phyloP scores from a whole-genome alignment of 2,888 invertebrate genomes.

The Ormyrus nitidulus region DNA sequence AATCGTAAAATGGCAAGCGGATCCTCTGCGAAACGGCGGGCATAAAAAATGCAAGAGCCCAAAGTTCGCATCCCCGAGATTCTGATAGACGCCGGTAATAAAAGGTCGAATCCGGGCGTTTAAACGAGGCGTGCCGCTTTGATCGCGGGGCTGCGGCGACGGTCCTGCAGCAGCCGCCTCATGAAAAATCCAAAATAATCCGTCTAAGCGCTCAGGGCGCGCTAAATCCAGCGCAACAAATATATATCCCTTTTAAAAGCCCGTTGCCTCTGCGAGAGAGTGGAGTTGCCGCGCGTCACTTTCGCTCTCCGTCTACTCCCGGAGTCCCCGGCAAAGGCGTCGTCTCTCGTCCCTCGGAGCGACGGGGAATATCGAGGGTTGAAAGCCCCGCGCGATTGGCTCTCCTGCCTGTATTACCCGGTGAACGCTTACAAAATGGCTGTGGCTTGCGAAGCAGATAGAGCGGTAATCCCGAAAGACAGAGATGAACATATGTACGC shows the following conservation, averaged over 20 bases:
- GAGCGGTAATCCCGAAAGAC: constrained; percentile 15
- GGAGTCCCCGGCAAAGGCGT: too few relatives aligned
- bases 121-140: not conserved
- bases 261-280: not conserved
- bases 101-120: not conserved
- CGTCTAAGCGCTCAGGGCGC: constrained; percentile 35
- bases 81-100: too few relatives aligned
- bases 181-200: constrained; percentile 57
- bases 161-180: not conserved
- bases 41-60: too few relatives aligned
- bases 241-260: constrained; percentile 48
- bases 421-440: constrained; percentile 74
- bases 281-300: constrained; percentile 8
- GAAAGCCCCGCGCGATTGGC: constrained; percentile 58
- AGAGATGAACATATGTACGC: constrained; percentile 12
- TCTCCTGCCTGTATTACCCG: constrained; percentile 58
- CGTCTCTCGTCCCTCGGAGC: constrained; percentile 14
- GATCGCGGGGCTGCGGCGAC: too few relatives aligned
- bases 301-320: constrained; percentile 15
- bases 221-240: constrained; percentile 50
- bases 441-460: constrained; percentile 65
- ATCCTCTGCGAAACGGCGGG: too few relatives aligned
- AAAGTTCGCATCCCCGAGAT: not conserved
- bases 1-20: too few relatives aligned
- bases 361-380: constrained; percentile 55